A percentile compares a stretch with the other conserved stretches of the same genome.
Evolutionary conservation across 2,797 vertebrate species (phyloP).

Genomic region (Melanotaenia nigrans): DNA sequence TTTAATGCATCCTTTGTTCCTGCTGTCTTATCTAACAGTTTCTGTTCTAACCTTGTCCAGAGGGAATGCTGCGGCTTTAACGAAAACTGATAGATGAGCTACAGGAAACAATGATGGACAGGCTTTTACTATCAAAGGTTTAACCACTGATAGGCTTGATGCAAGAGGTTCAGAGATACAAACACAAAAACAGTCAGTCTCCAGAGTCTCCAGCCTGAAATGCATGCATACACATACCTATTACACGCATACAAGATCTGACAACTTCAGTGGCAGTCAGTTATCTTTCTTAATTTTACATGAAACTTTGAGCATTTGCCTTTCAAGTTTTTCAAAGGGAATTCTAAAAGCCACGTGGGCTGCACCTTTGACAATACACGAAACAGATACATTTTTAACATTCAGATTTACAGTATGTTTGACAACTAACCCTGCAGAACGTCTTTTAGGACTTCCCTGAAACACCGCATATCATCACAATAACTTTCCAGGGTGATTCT

Average conservation of each 20-base stretch:
- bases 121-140: conserved; percentile 50
- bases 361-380: conserved; percentile 22
- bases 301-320: conserved; percentile 47
- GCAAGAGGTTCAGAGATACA: conserved; percentile 34
- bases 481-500: conserved; percentile 14
- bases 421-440: neutral
- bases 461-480: conserved; percentile 13
- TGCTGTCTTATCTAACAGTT: conserved; percentile 38
- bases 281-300: conserved; percentile 59
- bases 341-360: conserved; percentile 38
- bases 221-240: conserved; percentile 5
- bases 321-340: conserved; percentile 55
- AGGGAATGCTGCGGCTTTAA: conserved; percentile 38
- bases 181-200: conserved; percentile 48
- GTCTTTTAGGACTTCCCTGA: conserved; percentile 20
- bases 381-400: conserved; percentile 33
- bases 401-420: conserved; percentile 9
- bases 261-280: conserved; percentile 39
- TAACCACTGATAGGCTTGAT: conserved; percentile 30
- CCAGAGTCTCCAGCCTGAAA: conserved; percentile 22
- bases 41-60: conserved; percentile 33
- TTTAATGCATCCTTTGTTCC: conserved; percentile 31
- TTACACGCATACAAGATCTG: conserved; percentile 17
- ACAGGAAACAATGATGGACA: conserved; percentile 62
- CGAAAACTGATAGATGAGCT: conserved; percentile 15